phyloP scores from a whole-genome alignment of 2,797 vertebrate species.

The Pangasius sanitwongsei region DNA sequence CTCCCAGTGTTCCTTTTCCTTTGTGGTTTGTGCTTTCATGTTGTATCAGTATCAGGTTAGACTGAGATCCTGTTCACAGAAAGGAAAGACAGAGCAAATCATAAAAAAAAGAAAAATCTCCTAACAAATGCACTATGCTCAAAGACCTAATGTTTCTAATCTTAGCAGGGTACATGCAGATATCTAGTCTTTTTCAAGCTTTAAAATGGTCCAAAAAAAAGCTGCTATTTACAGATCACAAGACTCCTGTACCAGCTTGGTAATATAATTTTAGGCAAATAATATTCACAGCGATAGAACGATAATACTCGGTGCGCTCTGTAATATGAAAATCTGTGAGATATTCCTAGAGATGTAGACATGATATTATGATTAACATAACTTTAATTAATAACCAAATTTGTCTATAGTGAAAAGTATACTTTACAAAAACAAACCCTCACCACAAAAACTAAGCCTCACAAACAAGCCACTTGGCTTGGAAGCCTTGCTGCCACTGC shows the following conservation, averaged over 20 bases:
- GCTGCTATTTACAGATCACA: neutral
- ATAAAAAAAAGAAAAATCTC: neutral
- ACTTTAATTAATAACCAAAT: neutral
- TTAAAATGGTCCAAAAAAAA: neutral
- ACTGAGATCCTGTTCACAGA: constrained; percentile 1
- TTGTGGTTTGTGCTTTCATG: constrained; percentile 31
- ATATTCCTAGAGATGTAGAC: neutral
- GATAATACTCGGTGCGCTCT: neutral
- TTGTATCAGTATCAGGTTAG: constrained; percentile 28
- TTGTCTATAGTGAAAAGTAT: neutral
- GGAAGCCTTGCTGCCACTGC: neutral
- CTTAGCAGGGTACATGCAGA: neutral
- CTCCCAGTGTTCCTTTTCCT: neutral
- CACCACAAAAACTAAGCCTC: neutral
- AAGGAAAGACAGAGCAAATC: neutral
- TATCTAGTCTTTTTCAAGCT: neutral
- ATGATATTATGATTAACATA: neutral
- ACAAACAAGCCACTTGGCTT: neutral
- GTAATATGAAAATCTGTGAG: neutral
- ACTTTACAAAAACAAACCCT: neutral
- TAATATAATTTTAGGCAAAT: neutral
- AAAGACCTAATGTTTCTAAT: neutral
- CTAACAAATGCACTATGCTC: no score
- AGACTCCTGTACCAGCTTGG: neutral
- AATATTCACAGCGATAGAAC: neutral